phyloP scores from a whole-genome alignment of 1,140 invertebrate species.

The Psilanteris sp. region DNA sequence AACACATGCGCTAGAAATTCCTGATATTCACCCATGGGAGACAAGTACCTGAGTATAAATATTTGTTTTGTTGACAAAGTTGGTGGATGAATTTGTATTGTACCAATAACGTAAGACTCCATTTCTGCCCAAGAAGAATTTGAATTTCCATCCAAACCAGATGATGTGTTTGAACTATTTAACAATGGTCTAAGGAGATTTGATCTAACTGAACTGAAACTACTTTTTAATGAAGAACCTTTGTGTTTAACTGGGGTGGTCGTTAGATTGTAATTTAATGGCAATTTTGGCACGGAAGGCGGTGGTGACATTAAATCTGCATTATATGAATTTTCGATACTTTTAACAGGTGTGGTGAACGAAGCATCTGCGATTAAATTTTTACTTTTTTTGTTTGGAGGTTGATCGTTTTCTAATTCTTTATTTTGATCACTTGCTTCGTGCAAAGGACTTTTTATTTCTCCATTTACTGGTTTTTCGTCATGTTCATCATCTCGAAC shows the following conservation, averaged over 20 bases:
- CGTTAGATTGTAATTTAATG: constrained; percentile 32
- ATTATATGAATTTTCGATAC: constrained; percentile 57
- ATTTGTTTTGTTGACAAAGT: constrained; percentile 93
- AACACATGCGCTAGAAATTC: constrained; percentile 96
- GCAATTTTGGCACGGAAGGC: constrained; percentile 67
- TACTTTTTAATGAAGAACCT: constrained; percentile 59
- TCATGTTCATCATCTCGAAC: constrained; percentile 55
- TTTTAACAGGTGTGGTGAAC: constrained; percentile 67
- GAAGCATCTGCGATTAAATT: constrained; percentile 47
- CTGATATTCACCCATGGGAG: constrained; percentile 97
- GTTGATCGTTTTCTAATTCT: constrained; percentile 60
- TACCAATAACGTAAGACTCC: constrained; percentile 92
- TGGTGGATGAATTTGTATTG: constrained; percentile 91
- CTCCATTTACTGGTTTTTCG: constrained; percentile 47
- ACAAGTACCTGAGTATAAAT: constrained; percentile 94
- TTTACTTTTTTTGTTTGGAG: constrained; percentile 70
- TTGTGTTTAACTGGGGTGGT: constrained; percentile 58
- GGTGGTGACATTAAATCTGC: constrained; percentile 78
- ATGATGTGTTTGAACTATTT: constrained; percentile 55
- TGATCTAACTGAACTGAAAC: constrained; percentile 47
- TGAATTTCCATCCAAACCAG: constrained; percentile 77
- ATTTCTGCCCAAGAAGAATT: constrained; percentile 95
- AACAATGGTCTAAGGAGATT: constrained; percentile 53
- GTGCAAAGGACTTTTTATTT: constrained; percentile 59
- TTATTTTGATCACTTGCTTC: constrained; percentile 49